Percentiles rank a stretch among this genome's conserved stretches.
These are phyloP conservation scores for Pogona vitticeps DNA, from an alignment of 2,113 vertebrate genomes.

Conservation along the genomic window DNA sequence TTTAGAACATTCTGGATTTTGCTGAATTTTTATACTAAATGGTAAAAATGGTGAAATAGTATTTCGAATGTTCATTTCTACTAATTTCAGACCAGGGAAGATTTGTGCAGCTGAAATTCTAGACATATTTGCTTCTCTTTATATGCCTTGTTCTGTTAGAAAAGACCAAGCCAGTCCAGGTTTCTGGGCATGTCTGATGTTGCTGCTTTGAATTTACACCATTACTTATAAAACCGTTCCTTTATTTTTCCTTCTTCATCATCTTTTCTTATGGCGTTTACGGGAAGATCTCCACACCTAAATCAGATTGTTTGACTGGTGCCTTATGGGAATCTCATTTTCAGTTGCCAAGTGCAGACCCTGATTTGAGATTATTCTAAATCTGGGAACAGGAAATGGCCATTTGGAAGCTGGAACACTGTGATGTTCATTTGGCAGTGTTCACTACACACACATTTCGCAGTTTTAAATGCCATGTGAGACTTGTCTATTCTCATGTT, in stretches of 20 bases:
- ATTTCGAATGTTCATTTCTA: slow-evolving; percentile 42
- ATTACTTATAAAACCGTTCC: neutral
- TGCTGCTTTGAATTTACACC: neutral
- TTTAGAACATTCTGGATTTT: slow-evolving; percentile 16
- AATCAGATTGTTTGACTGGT: neutral
- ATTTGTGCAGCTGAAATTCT: slow-evolving; percentile 37
- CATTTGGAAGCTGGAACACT: neutral
- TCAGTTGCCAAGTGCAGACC: neutral
- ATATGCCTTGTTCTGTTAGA: neutral
- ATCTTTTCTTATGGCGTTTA: neutral
- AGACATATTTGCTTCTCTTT: neutral
- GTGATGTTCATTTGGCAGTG: neutral
- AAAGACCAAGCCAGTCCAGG: slow-evolving; percentile 41
- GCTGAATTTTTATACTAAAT: slow-evolving; percentile 35
- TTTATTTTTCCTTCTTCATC: slow-evolving; percentile 8
- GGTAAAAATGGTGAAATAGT: slow-evolving; percentile 28
- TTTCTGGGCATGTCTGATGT: slow-evolving; percentile 24
- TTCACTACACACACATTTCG: neutral
- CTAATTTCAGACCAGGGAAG: slow-evolving; percentile 56
- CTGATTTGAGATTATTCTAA: neutral
- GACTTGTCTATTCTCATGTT: neutral
- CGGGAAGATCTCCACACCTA: neutral
- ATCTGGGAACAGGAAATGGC: neutral
- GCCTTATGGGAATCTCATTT: neutral
- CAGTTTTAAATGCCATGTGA: neutral